Conservation (phyloP, 2,113 vertebrate genomes). For the Hyaena hyaena region DNA sequence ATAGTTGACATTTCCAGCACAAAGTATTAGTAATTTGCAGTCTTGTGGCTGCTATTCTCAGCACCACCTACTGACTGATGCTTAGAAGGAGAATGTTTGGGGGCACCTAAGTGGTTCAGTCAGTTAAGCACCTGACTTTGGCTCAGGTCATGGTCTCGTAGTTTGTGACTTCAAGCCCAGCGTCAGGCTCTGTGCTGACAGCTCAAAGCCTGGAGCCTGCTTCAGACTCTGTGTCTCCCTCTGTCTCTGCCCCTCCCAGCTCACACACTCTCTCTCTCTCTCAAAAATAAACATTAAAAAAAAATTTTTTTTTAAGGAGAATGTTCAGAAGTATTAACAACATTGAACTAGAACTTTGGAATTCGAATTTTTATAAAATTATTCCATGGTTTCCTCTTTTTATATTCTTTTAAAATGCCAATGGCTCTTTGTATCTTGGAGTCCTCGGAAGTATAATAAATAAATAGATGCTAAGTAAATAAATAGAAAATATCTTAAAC, state of each 20-base stretch:
- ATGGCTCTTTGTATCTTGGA: neutral
- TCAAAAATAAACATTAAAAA: too few species aligned
- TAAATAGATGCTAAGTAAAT: neutral
- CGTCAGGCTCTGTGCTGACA: too few species aligned
- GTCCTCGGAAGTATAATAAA: neutral
- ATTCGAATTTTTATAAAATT: conserved; percentile 23
- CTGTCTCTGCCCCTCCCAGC: too few species aligned
- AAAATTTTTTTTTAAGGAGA: neutral
- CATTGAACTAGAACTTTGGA: conserved; percentile 23
- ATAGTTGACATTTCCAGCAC: conserved; percentile 70
- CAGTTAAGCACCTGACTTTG: too few species aligned
- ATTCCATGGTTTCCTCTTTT: neutral
- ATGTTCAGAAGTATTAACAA: neutral
- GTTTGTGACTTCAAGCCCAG: too few species aligned
- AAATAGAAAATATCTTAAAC: neutral
- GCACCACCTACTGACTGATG: conserved; percentile 47
- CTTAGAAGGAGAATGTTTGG: neutral
- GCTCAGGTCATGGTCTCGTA: too few species aligned
- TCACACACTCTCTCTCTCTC: too few species aligned
- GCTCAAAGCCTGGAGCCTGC: too few species aligned
- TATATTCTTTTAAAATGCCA: neutral
- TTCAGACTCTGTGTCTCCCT: too few species aligned
- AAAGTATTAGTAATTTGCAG: conserved; percentile 73
- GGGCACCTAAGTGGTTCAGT: too few species aligned
- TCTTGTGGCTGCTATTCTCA: conserved; percentile 62